Evolutionary conservation across 2,113 vertebrate species (phyloP).

Genomic region (Ctenodactylus gundi): DNA sequence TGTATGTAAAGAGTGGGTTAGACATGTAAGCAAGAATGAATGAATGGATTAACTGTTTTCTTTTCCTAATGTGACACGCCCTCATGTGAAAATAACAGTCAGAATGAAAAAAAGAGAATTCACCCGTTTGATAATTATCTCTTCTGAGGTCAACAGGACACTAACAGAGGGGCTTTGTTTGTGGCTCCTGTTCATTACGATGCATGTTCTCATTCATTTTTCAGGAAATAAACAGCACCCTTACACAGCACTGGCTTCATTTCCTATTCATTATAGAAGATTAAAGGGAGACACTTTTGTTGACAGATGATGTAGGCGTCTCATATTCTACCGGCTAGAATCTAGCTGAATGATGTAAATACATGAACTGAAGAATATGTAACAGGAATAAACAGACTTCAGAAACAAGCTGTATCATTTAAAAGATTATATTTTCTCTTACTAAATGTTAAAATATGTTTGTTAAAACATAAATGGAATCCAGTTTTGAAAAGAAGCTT

Average conservation of each 20-base stretch:
- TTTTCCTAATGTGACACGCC: background rate
- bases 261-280: constrained; percentile 40
- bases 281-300: constrained; percentile 46
- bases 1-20: background rate
- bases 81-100: background rate
- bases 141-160: background rate
- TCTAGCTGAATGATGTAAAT: constrained; percentile 30
- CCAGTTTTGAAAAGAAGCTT: background rate
- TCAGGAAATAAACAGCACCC: constrained; percentile 51
- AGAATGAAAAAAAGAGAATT: constrained; percentile 16
- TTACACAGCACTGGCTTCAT: constrained; percentile 47
- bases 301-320: constrained; percentile 37
- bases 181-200: background rate
- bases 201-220: constrained; percentile 49
- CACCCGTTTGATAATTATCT: background rate
- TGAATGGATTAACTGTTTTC: background rate
- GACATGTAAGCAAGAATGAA: background rate
- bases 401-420: background rate
- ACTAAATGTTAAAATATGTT: background rate
- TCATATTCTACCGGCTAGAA: background rate
- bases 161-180: background rate
- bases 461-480: constrained; percentile 16
- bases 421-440: background rate
- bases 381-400: background rate
- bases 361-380: background rate